Conservation (phyloP, 1,140 invertebrate species). For the Tyrophagus putrescentiae region DNA sequence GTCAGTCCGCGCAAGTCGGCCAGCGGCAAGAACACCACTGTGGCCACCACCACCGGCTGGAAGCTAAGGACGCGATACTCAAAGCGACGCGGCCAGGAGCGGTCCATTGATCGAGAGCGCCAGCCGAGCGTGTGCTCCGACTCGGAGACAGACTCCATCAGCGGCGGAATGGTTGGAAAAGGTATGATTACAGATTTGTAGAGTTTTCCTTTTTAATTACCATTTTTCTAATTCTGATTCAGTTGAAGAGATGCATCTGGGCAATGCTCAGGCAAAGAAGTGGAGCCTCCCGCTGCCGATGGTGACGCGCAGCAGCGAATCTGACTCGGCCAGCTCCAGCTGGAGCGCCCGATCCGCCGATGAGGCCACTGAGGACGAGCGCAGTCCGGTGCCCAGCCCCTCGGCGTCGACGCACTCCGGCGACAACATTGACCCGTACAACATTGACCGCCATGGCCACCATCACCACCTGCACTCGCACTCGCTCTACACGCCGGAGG, state of each 20-base stretch:
- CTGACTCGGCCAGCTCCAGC: conserved; percentile 1
- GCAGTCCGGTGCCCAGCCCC: conserved; percentile 19
- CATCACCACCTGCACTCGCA: background rate
- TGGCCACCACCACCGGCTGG: background rate
- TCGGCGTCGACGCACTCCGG: conserved; percentile 12
- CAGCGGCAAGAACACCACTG: background rate
- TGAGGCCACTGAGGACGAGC: conserved; percentile 20
- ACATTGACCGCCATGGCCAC: background rate
- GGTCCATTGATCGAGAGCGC: conserved; percentile 9
- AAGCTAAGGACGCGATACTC: background rate
- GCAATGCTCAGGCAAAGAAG: background rate
- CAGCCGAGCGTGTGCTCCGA: conserved; percentile 10
- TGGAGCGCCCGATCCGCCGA: conserved; percentile 18
- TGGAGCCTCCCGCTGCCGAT: conserved; percentile 18
- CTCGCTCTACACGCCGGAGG: background rate
- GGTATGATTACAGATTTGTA: background rate
- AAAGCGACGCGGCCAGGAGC: conserved; percentile 5
- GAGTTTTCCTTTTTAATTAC: background rate
- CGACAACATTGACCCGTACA: background rate
- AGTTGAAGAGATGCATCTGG: background rate
- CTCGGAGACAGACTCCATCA: conserved; percentile 15
- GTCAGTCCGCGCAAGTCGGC: conserved; percentile 2
- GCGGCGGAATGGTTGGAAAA: background rate
- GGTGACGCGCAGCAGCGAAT: conserved; percentile 13
- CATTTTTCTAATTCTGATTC: conserved; percentile 1